Conservation (phyloP, 1,140 invertebrate genomes). For the Drosophila navojoa region DNA sequence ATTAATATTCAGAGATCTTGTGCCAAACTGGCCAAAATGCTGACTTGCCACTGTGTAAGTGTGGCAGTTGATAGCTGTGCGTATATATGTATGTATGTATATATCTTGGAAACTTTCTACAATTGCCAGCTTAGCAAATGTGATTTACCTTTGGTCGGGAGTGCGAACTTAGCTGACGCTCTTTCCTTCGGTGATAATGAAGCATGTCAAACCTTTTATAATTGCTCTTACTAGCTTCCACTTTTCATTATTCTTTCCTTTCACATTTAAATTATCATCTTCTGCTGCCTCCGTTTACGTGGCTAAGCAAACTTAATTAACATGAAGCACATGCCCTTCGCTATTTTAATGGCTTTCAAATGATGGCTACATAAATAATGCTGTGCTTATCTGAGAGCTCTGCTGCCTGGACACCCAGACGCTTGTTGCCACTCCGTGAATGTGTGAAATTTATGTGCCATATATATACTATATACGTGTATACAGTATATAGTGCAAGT, state of each 20-base stretch:
- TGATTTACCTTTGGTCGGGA: not conserved
- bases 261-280: slow-evolving; percentile 2
- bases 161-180: not conserved
- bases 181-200: slow-evolving; percentile 10
- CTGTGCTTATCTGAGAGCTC: slow-evolving; percentile 37
- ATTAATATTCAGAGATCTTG: slow-evolving; percentile 3
- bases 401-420: slow-evolving; percentile 1
- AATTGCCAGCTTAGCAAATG: not conserved
- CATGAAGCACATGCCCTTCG: slow-evolving; percentile 13
- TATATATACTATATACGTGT: not conserved
- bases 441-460: slow-evolving; percentile 65
- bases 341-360: slow-evolving; percentile 19
- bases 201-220: slow-evolving; percentile 39
- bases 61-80: not conserved
- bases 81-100: no score
- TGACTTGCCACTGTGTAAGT: not conserved
- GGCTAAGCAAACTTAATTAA: slow-evolving; percentile 50
- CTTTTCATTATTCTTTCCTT: slow-evolving; percentile 16
- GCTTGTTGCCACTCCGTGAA: not conserved
- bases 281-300: slow-evolving; percentile 16
- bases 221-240: slow-evolving; percentile 38
- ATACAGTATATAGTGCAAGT: slow-evolving; percentile 27
- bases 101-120: not conserved
- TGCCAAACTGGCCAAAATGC: not conserved
- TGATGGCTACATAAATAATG: slow-evolving; percentile 27